Evolutionary conservation across 2,797 vertebrate genomes (phyloP), one percentile per base, ranked within the genome.

Genomic region (Semaprochilodus insignis): DNA sequence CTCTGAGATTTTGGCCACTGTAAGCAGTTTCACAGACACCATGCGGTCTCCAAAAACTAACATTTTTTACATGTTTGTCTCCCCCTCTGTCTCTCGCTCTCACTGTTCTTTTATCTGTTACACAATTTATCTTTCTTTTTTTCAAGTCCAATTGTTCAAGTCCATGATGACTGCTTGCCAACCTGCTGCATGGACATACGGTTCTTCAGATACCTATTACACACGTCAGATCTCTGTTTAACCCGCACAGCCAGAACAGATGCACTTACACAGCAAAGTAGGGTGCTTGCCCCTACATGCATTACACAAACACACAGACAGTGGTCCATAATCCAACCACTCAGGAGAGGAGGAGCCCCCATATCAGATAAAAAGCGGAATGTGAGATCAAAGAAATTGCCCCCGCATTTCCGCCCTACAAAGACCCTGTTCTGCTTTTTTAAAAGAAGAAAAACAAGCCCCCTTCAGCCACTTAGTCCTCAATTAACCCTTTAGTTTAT

Each of bases 1-100:
- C 62, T 82, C 75, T 59, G n/a, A 83, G 57, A 55, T 54, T n/a
- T 71, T 73, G 72, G 70, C 66, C 44, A 66, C 23, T 44, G 21
- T 72, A 65, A 82, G 34, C 72, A 23, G 75, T 73, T 90, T 84
- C 90, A 88, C 87, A 92, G 89, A 93, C 86, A 90, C 55, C 80
- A 76, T 66, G 73, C 51, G 60, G 16, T 82, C 14, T 80, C 15
- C 57, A 77, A 19, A 48, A 21, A 7, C 52, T 25, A 27, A 80
- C 48, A 73, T 48, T 40, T 54, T 23, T 55, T 11, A 59, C 17
- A 23, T 36, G 15, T 21, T 57, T 57, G 14, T 66, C 63, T 66
- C 13, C 19, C 31, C 6, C 13, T 19, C 27, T 19, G 0, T 54
- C 62, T 66, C n/a, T 19, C 60, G 25, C 44, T 36, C 36, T 31